Evolutionary conservation across 2,113 vertebrate species (phyloP).

Genomic region (Myiopsitta monachus): DNA sequence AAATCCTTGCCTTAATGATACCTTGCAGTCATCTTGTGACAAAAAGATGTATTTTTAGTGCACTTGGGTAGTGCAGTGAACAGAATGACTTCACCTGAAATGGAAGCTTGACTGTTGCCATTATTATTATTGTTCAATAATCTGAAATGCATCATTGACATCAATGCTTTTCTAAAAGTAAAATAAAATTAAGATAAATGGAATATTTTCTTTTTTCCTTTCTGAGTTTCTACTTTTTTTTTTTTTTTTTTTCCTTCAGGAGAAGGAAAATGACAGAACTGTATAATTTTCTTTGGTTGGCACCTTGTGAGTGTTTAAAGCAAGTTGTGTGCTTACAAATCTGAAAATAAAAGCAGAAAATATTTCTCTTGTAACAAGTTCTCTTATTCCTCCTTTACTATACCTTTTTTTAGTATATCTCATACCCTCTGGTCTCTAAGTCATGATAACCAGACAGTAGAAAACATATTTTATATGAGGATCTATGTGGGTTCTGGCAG

Average conservation of each 20-base stretch:
- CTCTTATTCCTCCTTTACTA: not conserved
- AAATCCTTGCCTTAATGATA: not conserved
- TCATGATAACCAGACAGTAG: not conserved
- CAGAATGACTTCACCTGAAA: not conserved
- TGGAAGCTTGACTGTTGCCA: not conserved
- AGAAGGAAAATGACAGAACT: not conserved
- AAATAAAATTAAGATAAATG: not conserved
- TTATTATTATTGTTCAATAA: constrained; percentile 19
- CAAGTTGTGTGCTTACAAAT: not conserved
- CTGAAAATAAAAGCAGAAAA: not conserved
- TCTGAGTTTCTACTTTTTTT: not conserved
- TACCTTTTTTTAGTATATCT: not conserved
- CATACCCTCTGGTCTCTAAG: not conserved
- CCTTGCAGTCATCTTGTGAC: not conserved
- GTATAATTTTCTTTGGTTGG: not conserved
- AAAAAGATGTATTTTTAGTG: not conserved
- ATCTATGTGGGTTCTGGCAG: not conserved
- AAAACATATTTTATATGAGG: not conserved
- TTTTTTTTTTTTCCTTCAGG: not conserved
- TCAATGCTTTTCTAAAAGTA: not conserved
- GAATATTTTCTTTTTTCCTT: not conserved
- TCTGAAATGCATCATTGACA: not conserved
- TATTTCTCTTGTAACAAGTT: not conserved
- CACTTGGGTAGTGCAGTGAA: not conserved
- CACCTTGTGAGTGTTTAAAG: not conserved